These are phyloP conservation scores for Tursiops truncatus DNA, from an alignment of 2,113 vertebrate species.

Conservation along the genomic window DNA sequence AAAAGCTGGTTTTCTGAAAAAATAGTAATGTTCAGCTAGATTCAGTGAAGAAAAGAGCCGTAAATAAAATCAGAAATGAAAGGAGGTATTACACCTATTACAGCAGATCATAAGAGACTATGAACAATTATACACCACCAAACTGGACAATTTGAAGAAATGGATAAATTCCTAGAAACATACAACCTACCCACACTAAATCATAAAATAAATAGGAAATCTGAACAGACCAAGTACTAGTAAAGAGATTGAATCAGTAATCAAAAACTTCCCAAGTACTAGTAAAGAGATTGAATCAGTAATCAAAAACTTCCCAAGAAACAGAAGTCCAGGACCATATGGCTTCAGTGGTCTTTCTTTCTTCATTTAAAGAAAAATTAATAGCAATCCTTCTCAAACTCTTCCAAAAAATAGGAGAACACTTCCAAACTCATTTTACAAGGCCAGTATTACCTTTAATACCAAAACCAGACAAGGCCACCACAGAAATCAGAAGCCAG, in stretches of 20 bases:
- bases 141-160: background rate
- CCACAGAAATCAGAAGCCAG: background rate
- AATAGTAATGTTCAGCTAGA: background rate
- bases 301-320: background rate
- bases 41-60: background rate
- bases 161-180: background rate
- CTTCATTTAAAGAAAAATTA: background rate
- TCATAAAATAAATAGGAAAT: background rate
- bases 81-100: background rate
- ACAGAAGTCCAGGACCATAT: background rate
- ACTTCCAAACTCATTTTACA: background rate
- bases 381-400: background rate
- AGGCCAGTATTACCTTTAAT: background rate
- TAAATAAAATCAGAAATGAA: background rate
- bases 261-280: background rate
- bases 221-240: background rate
- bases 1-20: background rate
- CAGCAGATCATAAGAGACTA: background rate
- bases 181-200: background rate
- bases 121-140: background rate
- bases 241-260: background rate
- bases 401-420: background rate
- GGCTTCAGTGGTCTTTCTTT: too few relatives aligned
- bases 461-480: background rate
- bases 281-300: background rate